A percentile compares a stretch with the other conserved stretches of the same genome.
Evolutionary conservation across 2,113 vertebrate genomes (phyloP).

Genomic region (Microtus oregoni): DNA sequence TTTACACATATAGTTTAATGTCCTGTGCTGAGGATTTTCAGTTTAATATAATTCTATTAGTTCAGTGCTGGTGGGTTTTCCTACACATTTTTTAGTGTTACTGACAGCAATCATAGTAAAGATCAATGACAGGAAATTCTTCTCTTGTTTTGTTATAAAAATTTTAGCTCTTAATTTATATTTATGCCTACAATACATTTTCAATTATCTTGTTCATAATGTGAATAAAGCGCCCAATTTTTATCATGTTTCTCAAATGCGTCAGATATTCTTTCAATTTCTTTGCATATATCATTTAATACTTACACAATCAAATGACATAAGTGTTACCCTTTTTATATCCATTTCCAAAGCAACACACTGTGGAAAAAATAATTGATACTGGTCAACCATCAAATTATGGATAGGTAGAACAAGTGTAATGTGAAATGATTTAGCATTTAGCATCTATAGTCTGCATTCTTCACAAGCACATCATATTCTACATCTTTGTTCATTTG

Average conservation of each 20-base stretch:
- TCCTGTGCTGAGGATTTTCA: neutral
- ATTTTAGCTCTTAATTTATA: neutral
- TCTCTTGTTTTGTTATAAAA: neutral
- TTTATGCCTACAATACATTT: neutral
- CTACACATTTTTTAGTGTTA: neutral
- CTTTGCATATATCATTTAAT: neutral
- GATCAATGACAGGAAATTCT: neutral
- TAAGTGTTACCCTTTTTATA: neutral
- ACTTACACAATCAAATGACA: neutral
- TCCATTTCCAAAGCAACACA: neutral
- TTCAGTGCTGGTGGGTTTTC: neutral
- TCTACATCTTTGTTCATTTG: neutral
- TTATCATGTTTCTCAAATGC: neutral
- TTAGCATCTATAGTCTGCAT: neutral
- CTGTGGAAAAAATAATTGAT: neutral
- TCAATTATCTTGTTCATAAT: neutral
- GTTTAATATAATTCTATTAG: neutral
- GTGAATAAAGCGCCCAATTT: neutral
- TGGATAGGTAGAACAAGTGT: neutral
- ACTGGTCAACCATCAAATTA: neutral
- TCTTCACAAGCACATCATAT: neutral
- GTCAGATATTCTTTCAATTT: neutral
- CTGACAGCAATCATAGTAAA: neutral
- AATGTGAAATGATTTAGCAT: neutral
- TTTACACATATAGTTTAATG: neutral